A percentile compares a stretch with the other conserved stretches of the same genome.
Conservation (phyloP, 2,888 invertebrate species). For the Antheraea assamensis region DNA sequence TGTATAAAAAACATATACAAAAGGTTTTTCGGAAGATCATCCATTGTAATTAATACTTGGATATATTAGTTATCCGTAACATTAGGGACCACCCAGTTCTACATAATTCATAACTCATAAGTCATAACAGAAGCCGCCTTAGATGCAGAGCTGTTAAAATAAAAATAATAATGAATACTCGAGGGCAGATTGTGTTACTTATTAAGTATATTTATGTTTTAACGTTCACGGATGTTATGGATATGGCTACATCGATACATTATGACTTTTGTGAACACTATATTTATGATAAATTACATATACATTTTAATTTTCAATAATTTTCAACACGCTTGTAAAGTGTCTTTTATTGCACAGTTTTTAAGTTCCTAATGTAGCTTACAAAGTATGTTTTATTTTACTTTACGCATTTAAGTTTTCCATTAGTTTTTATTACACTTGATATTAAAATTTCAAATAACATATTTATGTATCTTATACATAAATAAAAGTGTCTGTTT, state of each 20-base stretch:
- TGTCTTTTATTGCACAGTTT: too few species aligned
- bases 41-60: conserved; percentile 24
- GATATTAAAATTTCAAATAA: too few species aligned
- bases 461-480: too few species aligned
- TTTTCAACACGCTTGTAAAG: too few species aligned
- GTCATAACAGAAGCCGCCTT: conserved; percentile 20
- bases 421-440: too few species aligned
- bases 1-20: background rate
- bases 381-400: too few species aligned
- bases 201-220: background rate
- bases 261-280: background rate
- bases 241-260: background rate
- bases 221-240: background rate
- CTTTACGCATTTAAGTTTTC: too few species aligned
- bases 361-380: too few species aligned
- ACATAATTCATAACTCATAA: conserved; percentile 21
- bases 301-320: background rate
- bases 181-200: conserved; percentile 1
- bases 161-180: conserved; percentile 7
- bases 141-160: conserved; percentile 17
- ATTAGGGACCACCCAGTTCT: conserved; percentile 20
- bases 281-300: background rate
- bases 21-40: background rate
- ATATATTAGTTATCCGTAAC: conserved; percentile 1
- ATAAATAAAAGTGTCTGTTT: too few species aligned